Evolutionary conservation across 2,888 invertebrate species (phyloP), one percentile per base, ranked within the genome.

Genomic region (Ischnura elegans): DNA sequence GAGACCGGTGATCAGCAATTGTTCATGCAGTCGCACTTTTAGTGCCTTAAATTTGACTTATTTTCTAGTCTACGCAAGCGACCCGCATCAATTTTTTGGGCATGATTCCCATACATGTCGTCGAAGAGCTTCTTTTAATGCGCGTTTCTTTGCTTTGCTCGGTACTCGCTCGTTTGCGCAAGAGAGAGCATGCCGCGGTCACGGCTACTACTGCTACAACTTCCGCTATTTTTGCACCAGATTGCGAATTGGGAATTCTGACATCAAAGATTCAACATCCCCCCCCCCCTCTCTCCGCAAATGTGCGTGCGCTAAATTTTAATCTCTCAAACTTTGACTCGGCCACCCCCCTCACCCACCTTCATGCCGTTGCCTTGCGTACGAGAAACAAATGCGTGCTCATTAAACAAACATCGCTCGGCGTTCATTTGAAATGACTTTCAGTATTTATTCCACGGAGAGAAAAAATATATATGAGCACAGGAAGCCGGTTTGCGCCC

Each of bases 261-360:
- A 19, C 76, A 76, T 76, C 76, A 76, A 76, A 76, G 76, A 76
- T 76, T 76, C 76, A 76, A 25, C 36, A 36, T 76, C 13, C 10
- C 2, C 51, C 29, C 8, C 36, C 76, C 76, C 10, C 2, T 19
- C 29, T 6, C 36, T 36, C 76, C 76, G 76, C 76, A 76, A 25
- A 76, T 36, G 76, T 76, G 76, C 76, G 76, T 36, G 10, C 16
- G 76, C 76, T 76, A 76, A 76, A 76, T 76, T 76, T 76, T 76
- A 76, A 76, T 76, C 10, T 13, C 36, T 2, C 4, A 76, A 76
- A 29, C 36, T 76, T 76, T 76, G 76, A 76, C 36, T 21, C 76
- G 0, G 61, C 36, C 76, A 16, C 76, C 51, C n/a, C 19, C 16
- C 51, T 51, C 51, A 19, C 51, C 51, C 25, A 36, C n/a, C n/a